A percentile compares a stretch with the other conserved stretches of the same genome.
phyloP scores from a whole-genome alignment of 2,797 vertebrate genomes.

The Galagoides demidoff region DNA sequence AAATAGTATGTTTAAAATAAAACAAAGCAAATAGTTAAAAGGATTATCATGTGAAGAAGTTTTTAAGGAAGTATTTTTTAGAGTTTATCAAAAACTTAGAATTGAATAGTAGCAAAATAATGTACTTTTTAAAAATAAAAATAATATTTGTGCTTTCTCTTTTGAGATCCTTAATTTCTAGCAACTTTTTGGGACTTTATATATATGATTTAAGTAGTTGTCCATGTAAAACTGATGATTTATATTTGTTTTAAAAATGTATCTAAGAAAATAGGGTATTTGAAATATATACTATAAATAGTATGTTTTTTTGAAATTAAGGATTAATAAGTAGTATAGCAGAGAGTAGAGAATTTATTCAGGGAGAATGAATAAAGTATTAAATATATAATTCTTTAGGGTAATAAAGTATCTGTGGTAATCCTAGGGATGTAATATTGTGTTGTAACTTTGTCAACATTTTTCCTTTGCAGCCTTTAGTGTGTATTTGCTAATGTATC shows the following conservation, averaged over 20 bases:
- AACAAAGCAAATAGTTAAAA: slow-evolving; percentile 56
- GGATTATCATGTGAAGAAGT: slow-evolving; percentile 43
- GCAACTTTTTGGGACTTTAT: slow-evolving; percentile 22
- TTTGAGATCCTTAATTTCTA: slow-evolving; percentile 43
- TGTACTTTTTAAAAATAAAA: slow-evolving; percentile 47
- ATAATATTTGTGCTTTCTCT: slow-evolving; percentile 6
- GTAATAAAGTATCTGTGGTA: slow-evolving; percentile 36
- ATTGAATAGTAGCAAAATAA: slow-evolving; percentile 16
- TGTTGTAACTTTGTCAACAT: slow-evolving; percentile 51
- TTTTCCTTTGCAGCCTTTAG: slow-evolving; percentile 56
- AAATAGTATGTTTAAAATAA: slow-evolving; percentile 48
- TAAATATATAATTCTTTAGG: slow-evolving; percentile 29
- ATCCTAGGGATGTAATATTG: slow-evolving; percentile 48
- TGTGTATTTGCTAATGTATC: slow-evolving; percentile 18
- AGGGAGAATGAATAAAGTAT: slow-evolving; percentile 23
- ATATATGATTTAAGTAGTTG: not conserved
- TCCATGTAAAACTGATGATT: slow-evolving; percentile 37
- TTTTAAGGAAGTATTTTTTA: slow-evolving; percentile 36
- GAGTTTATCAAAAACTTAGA: slow-evolving; percentile 22
- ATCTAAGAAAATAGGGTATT: slow-evolving; percentile 38
- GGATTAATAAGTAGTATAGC: slow-evolving; percentile 1
- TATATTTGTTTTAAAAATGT: not conserved
- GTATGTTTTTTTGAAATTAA: slow-evolving; percentile 48
- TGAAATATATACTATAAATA: slow-evolving; percentile 28
- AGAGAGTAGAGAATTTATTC: slow-evolving; percentile 14